A percentile compares a stretch with the other conserved stretches of the same genome.
These are phyloP conservation scores for Echiichthys vipera DNA, from an alignment of 2,797 vertebrate species.

Conservation along the genomic window DNA sequence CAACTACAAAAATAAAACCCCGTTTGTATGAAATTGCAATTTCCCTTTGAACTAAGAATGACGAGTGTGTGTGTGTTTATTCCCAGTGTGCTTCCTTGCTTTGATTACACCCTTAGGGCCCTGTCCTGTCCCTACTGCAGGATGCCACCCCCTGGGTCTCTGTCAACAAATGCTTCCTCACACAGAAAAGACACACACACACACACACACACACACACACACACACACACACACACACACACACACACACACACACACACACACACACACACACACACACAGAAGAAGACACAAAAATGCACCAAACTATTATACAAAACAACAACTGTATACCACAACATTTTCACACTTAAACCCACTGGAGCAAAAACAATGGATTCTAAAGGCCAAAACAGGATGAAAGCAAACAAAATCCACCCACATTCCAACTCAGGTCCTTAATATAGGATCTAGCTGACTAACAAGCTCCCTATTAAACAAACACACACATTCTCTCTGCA, in stretches of 20 bases:
- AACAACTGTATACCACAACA: constrained; percentile 1
- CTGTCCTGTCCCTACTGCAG: constrained; percentile 75
- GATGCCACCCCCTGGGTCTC: constrained; percentile 80
- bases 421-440: constrained; percentile 67
- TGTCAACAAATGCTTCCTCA: constrained; percentile 81
- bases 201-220: constrained; percentile 14
- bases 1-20: constrained; percentile 17
- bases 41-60: constrained; percentile 56
- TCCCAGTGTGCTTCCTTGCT: constrained; percentile 74
- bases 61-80: constrained; percentile 62
- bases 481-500: constrained; percentile 46
- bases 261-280: background rate
- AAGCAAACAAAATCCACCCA: constrained; percentile 64
- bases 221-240: constrained; percentile 12
- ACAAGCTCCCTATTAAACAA: constrained; percentile 65
- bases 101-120: constrained; percentile 79
- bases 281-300: constrained; percentile 20
- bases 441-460: constrained; percentile 65
- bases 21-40: constrained; percentile 50
- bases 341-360: constrained; percentile 35
- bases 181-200: constrained; percentile 49
- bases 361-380: constrained; percentile 44
- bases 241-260: constrained; percentile 4
- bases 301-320: constrained; percentile 20
- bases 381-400: constrained; percentile 59